phyloP scores from a whole-genome alignment of 2,888 invertebrate genomes.

The Campoletis raptor region DNA sequence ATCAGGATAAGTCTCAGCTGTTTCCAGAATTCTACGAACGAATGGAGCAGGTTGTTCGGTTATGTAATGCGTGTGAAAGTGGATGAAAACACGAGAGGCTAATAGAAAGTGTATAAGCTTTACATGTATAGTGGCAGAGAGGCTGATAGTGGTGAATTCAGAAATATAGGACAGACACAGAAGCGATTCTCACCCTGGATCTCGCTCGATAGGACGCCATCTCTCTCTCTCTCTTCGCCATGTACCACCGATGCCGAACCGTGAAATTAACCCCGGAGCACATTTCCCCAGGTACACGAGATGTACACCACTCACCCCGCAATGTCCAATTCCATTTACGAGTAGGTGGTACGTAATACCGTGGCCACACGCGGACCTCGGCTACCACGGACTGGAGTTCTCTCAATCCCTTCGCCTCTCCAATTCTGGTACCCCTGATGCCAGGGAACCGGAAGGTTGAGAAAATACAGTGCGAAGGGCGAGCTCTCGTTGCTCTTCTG shows the following conservation, averaged over 20 bases:
- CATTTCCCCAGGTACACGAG: conserved; percentile 77
- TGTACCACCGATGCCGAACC: conserved; percentile 74
- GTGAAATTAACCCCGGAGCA: conserved; percentile 79
- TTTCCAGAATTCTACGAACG: conserved; percentile 9
- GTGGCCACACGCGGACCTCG: conserved; percentile 52
- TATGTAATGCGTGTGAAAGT: conserved; percentile 33
- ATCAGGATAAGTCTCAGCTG: conserved; percentile 10
- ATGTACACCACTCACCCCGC: conserved; percentile 73
- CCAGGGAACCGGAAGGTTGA: conserved; percentile 52
- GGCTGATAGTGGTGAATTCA: conserved; percentile 9
- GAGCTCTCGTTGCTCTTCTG: conserved; percentile 52
- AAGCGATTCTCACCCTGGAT: conserved; percentile 16
- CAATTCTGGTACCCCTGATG: conserved; percentile 6
- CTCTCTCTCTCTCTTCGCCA: conserved; percentile 3
- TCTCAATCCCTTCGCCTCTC: neutral
- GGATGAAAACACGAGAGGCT: conserved; percentile 30
- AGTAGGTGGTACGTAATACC: conserved; percentile 63
- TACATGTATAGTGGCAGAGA: neutral
- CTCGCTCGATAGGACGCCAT: conserved; percentile 2
- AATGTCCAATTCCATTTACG: conserved; percentile 77
- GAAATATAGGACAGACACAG: conserved; percentile 5
- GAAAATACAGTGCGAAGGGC: conserved; percentile 31
- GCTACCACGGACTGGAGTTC: conserved; percentile 19
- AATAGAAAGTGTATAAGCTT: conserved; percentile 20
- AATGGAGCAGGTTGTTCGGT: neutral